Evolutionary conservation across 1,140 invertebrate species (phyloP).

Genomic region (Orchestia grillus): DNA sequence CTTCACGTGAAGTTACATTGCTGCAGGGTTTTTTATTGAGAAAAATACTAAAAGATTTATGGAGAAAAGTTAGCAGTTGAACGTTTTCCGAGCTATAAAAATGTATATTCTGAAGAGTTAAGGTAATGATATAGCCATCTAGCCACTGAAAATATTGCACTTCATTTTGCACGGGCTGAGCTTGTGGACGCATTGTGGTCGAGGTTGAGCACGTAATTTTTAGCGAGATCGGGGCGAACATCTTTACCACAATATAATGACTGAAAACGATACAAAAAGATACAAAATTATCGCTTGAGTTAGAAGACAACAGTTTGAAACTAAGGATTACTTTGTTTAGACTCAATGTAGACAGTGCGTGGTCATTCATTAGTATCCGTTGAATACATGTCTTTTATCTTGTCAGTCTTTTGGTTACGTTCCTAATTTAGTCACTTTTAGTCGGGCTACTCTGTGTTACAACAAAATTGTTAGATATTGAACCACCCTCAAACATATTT

Average conservation of each 20-base stretch:
- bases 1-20: no score
- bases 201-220: background rate
- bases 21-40: no score
- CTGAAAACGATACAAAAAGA: background rate
- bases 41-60: no score
- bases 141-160: no score
- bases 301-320: background rate
- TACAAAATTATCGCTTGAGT: background rate
- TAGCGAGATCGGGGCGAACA: background rate
- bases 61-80: no score
- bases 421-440: background rate
- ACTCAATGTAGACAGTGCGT: background rate
- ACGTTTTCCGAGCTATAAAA: no score
- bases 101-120: no score
- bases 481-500: no score
- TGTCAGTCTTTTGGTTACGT: background rate
- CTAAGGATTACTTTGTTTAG: background rate
- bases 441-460: background rate
- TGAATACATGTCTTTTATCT: background rate
- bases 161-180: no score
- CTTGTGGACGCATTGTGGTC: background rate
- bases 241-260: background rate
- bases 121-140: no score
- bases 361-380: no score
- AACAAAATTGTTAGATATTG: background rate